Evolutionary conservation across 2,113 vertebrate genomes (phyloP), one percentile per base, ranked within the genome.

Genomic region (Odocoileus hemionus): DNA sequence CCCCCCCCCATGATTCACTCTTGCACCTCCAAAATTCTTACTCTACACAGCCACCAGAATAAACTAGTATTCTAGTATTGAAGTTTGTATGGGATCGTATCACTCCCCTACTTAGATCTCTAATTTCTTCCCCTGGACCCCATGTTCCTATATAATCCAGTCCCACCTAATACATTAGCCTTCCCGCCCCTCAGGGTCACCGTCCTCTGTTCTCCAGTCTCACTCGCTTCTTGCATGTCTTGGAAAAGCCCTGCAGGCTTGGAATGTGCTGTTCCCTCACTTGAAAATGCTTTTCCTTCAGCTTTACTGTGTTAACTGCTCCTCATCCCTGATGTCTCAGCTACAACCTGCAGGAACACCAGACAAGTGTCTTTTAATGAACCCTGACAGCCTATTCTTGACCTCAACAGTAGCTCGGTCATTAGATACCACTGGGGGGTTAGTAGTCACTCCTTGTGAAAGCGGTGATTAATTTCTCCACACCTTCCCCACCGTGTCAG

Each of bases 131-230:
- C 17, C 12, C 25, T 64, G 70, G 11, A 19, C 7, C 16, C 9
- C 10, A 33, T 33, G 14, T 93, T 82, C 52, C 70, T 45, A 25
- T 8, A 30, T 10, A n/a, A 39, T 43, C 43, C 5, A 3, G 19
- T 25, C 8, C 28, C 33, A n/a, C 21, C 54, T 7, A 47, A 45
- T 23, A 43, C 7, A 45, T 1, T 4, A 43, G 39, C 25, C 33
- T 91, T 76, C 36, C n/a, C 7, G 54, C 14, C 55, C 17, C n/a
- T 10, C 1, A 88, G 60, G 19, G 3, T 19, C 19, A 16, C 12
- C 1, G 3, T 5, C 1, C 7, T 39, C 55, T n/a, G 0, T 33
- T 47, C 39, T 70, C 50, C 23, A 39, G 15, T 43, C 13, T 21
- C 12, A 39, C 23, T 52, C 23, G 14, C 6, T 92, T 78, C 28